Percentiles rank a stretch among this genome's conserved stretches.
Evolutionary conservation across 2,113 vertebrate genomes (phyloP).

Genomic region (Motacilla tschutschensis): DNA sequence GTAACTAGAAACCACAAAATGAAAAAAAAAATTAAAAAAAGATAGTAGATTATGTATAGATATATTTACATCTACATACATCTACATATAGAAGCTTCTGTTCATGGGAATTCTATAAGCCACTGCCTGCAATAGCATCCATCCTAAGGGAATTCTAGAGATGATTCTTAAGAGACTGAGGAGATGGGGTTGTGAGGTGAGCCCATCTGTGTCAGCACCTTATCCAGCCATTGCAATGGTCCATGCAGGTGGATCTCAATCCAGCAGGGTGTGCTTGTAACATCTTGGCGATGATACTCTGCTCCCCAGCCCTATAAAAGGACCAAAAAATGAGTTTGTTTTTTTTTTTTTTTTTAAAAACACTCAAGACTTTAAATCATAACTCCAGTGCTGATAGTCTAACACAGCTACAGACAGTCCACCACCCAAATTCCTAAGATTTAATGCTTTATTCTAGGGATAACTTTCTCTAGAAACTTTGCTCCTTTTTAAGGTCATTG

Average conservation of each 20-base stretch:
- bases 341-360: not conserved
- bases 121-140: conserved; percentile 68
- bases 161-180: conserved; percentile 87
- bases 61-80: conserved; percentile 68
- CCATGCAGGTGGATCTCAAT: conserved; percentile 96
- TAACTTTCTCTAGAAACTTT: not conserved
- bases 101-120: conserved; percentile 57
- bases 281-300: conserved; percentile 95
- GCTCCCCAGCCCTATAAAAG: conserved; percentile 94
- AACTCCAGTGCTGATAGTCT: not conserved
- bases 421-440: not conserved
- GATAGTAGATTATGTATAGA: conserved; percentile 28
- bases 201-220: conserved; percentile 97
- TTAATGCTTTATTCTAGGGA: not conserved
- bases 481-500: not conserved
- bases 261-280: conserved; percentile 98
- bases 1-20: conserved; percentile 62
- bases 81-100: conserved; percentile 54
- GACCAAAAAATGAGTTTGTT: not conserved
- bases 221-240: conserved; percentile 97
- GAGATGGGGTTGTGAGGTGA: conserved; percentile 97
- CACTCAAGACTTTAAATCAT: not conserved
- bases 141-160: conserved; percentile 3
- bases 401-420: not conserved
- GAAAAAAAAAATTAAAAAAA: not conserved